Conservation (phyloP, 2,888 invertebrate genomes). For the Lymantria dispar region DNA sequence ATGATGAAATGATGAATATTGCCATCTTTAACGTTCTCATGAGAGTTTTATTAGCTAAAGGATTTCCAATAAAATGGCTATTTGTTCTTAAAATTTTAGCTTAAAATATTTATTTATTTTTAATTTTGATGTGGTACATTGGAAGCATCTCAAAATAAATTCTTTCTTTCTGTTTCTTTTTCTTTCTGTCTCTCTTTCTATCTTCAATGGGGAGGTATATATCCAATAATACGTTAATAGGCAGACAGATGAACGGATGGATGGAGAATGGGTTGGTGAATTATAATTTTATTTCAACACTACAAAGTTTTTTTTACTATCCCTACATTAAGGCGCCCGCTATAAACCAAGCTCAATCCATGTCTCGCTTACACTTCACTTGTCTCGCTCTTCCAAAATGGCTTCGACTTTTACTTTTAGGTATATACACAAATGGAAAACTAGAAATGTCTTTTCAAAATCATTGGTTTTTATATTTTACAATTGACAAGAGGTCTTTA, state of each 20-base stretch:
- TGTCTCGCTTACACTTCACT: slow-evolving; percentile 13
- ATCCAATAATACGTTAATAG: too few species aligned
- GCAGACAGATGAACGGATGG: neutral
- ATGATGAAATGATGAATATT: too few species aligned
- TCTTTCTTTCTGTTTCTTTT: too few species aligned
- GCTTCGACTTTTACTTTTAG: slow-evolving; percentile 37
- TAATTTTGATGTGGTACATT: too few species aligned
- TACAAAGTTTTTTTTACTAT: slow-evolving; percentile 5
- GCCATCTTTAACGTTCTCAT: too few species aligned
- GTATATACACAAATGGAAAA: slow-evolving; percentile 4
- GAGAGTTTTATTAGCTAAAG: too few species aligned
- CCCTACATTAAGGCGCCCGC: slow-evolving; percentile 26
- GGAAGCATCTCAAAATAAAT: too few species aligned
- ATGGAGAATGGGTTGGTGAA: neutral
- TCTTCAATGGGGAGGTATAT: too few species aligned
- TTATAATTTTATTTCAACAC: neutral
- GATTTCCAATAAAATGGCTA: too few species aligned
- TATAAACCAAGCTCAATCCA: slow-evolving; percentile 14
- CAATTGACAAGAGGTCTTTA: neutral
- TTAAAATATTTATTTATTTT: too few species aligned
- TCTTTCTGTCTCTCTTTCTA: too few species aligned
- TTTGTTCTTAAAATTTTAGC: too few species aligned
- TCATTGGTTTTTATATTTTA: neutral
- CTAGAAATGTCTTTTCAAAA: slow-evolving; percentile 5
- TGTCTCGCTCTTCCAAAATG: slow-evolving; percentile 32